phyloP scores from a whole-genome alignment of 2,888 invertebrate species.

The Orthonychiurus folsomi region DNA sequence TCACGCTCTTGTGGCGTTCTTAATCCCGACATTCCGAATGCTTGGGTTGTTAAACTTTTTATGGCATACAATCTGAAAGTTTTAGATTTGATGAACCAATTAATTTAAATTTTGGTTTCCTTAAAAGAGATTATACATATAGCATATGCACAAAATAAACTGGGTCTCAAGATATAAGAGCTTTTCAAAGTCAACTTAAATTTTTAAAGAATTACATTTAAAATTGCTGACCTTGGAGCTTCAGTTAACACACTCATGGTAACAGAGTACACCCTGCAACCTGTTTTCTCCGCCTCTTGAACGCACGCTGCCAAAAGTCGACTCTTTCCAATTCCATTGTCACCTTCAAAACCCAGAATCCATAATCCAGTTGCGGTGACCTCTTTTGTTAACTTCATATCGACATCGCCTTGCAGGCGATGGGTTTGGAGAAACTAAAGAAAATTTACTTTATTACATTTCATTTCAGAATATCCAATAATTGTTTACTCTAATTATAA shows the following conservation, averaged over 20 bases:
- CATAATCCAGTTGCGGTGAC: conserved; percentile 23
- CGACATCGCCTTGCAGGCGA: not conserved
- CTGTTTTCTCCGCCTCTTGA: conserved; percentile 45
- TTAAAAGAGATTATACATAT: too few species aligned
- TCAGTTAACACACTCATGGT: conserved; percentile 23
- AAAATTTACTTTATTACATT: not conserved
- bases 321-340: conserved; percentile 53
- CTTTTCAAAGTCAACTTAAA: too few species aligned
- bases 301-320: conserved; percentile 50
- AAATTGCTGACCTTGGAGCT: too few species aligned
- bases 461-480: not conserved
- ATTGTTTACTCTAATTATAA: not conserved
- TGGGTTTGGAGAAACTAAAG: conserved; percentile 11
- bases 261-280: conserved; percentile 26
- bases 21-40: conserved; percentile 27
- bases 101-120: not conserved
- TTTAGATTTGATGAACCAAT: not conserved
- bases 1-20: conserved; percentile 44
- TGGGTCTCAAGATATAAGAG: too few species aligned
- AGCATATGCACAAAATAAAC: too few species aligned
- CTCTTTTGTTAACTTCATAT: conserved; percentile 5
- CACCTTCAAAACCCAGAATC: conserved; percentile 50
- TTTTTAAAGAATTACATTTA: too few species aligned
- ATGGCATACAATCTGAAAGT: conserved; percentile 21
- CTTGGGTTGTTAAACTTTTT: conserved; percentile 26